phyloP scores from a whole-genome alignment of 23 tunicate species.

The Trididemnum clinides region DNA sequence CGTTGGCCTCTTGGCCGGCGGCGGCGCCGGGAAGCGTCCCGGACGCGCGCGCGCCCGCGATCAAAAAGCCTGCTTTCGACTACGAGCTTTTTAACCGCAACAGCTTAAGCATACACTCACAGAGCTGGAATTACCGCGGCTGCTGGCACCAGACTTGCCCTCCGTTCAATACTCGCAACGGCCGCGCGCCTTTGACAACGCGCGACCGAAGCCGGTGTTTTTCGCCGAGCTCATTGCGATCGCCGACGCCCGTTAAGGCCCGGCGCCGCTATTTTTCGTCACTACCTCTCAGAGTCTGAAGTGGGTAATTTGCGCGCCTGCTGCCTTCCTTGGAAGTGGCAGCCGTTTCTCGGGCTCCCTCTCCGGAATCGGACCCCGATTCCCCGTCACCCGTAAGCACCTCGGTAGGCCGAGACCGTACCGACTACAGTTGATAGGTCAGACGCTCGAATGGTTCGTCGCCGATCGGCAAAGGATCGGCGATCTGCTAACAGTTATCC shows the following conservation, averaged over 20 bases:
- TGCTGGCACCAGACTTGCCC: no score
- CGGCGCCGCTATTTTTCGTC: conserved; percentile 72
- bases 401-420: conserved; percentile 65
- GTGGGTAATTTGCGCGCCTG: conserved; percentile 88
- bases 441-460: conserved; percentile 52
- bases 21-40: no score
- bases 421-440: conserved; percentile 57
- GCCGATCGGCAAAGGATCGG: conserved; percentile 23
- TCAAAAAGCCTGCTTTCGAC: no score
- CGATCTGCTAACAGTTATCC: conserved; percentile 76
- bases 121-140: no score
- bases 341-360: conserved; percentile 51
- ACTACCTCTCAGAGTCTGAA: conserved; percentile 85
- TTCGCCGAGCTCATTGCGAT: conserved; percentile 70
- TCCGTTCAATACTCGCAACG: no score
- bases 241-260: conserved; percentile 65
- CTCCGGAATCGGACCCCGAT: conserved; percentile 66
- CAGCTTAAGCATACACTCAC: no score
- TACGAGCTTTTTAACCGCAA: no score
- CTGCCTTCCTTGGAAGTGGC: conserved; percentile 91
- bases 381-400: conserved; percentile 66
- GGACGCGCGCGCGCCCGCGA: no score
- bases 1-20: no score
- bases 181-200: no score
- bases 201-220: not conserved